Percentiles rank a stretch among this genome's conserved stretches.
These are phyloP conservation scores for Eledone cirrhosa DNA, from an alignment of 2,888 invertebrate species.

Conservation along the genomic window DNA sequence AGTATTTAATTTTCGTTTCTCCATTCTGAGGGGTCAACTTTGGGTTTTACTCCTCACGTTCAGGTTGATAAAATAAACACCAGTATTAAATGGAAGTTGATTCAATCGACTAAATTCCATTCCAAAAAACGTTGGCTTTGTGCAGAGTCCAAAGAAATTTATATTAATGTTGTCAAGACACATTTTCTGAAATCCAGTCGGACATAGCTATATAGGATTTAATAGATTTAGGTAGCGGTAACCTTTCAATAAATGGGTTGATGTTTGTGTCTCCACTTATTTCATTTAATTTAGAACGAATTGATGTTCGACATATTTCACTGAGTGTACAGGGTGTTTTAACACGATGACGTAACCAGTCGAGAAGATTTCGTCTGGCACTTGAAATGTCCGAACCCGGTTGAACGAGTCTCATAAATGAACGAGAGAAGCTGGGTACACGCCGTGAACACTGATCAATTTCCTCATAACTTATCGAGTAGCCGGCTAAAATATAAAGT, in stretches of 20 bases:
- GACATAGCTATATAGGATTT: constrained; percentile 49
- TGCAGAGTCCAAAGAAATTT: neutral
- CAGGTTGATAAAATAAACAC: too few relatives aligned
- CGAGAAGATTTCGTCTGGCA: constrained; percentile 46
- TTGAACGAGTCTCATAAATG: constrained; percentile 53
- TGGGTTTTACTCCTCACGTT: too few relatives aligned
- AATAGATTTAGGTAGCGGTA: constrained; percentile 49
- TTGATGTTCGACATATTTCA: constrained; percentile 49
- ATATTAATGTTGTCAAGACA: neutral
- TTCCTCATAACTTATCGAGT: constrained; percentile 51
- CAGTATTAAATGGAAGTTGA: too few relatives aligned
- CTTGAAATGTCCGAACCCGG: constrained; percentile 47
- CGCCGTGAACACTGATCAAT: constrained; percentile 52
- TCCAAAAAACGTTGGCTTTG: too few relatives aligned
- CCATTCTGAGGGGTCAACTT: too few relatives aligned
- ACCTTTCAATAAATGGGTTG: constrained; percentile 43
- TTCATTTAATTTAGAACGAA: constrained; percentile 47
- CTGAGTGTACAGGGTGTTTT: constrained; percentile 44
- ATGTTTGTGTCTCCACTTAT: constrained; percentile 52
- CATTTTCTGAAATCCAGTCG: constrained; percentile 41
- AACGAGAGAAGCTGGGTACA: constrained; percentile 56
- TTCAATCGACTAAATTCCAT: too few relatives aligned
- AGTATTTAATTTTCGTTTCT: too few relatives aligned
- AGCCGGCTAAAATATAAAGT: constrained; percentile 52
- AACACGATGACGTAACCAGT: constrained; percentile 48